Evolutionary conservation across 2,888 invertebrate species (phyloP).

Genomic region (Sinohyriopsis cumingii): DNA sequence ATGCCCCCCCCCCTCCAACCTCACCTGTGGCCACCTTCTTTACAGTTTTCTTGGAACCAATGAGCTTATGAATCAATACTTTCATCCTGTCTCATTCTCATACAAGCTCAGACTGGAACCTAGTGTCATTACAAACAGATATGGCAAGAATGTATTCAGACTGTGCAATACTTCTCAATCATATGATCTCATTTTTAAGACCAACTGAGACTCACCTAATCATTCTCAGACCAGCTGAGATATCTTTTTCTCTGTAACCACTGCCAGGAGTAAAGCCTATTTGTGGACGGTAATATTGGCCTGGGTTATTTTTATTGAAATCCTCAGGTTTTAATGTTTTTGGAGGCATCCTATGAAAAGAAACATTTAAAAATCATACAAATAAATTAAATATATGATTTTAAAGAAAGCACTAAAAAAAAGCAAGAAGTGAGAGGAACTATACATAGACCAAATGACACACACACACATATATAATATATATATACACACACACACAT

Average conservation of each 20-base stretch:
- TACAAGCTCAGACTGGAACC: too few relatives aligned
- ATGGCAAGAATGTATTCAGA: too few relatives aligned
- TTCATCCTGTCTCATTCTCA: too few relatives aligned
- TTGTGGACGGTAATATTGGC: slow-evolving; percentile 59
- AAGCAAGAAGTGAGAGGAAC: background rate
- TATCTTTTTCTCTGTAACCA: slow-evolving; percentile 60
- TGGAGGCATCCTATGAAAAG: slow-evolving; percentile 78
- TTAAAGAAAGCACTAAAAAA: too few relatives aligned
- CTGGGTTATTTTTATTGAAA: slow-evolving; percentile 71
- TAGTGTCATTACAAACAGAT: too few relatives aligned
- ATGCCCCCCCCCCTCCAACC: too few relatives aligned
- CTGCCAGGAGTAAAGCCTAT: slow-evolving; percentile 66
- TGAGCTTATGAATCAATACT: too few relatives aligned
- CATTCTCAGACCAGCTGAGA: slow-evolving; percentile 58
- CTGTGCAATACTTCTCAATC: too few relatives aligned
- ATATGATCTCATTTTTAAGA: too few relatives aligned
- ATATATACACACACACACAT: background rate
- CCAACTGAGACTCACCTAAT: slow-evolving; percentile 43
- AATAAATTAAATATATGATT: too few relatives aligned
- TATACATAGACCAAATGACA: background rate
- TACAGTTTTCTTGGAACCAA: too few relatives aligned
- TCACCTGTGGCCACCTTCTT: too few relatives aligned
- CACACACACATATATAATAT: background rate
- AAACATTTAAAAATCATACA: background rate
- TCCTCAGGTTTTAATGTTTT: slow-evolving; percentile 86